Conservation (phyloP, 2,113 vertebrate genomes). For the Sorex araneus region DNA sequence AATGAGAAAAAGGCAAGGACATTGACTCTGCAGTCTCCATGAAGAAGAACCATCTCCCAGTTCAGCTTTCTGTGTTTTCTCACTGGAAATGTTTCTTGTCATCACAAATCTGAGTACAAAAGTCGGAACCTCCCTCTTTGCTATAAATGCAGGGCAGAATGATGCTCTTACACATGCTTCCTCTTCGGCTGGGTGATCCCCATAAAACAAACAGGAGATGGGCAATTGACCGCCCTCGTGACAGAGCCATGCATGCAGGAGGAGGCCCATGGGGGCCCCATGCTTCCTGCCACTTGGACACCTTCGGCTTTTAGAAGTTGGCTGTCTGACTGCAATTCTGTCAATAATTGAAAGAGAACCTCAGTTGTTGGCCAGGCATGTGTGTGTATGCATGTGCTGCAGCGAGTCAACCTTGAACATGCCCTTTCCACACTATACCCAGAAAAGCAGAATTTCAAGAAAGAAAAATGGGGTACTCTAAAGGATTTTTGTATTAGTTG, state of each 20-base stretch:
- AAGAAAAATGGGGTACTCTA: background rate
- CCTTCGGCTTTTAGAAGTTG: conserved; percentile 56
- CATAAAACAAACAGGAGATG: conserved; percentile 63
- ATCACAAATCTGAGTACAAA: background rate
- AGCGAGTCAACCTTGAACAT: conserved; percentile 3
- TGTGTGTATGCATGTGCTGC: background rate
- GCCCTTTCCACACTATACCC: background rate
- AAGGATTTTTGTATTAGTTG: background rate
- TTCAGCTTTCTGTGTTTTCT: conserved; percentile 8
- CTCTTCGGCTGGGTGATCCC: conserved; percentile 11
- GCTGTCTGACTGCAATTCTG: conserved; percentile 44
- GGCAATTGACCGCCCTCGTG: conserved; percentile 38
- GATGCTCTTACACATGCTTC: background rate
- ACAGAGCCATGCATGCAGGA: background rate
- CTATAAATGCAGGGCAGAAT: conserved; percentile 7
- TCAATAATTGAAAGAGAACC: conserved; percentile 67
- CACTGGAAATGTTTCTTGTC: background rate
- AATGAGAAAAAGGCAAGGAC: background rate
- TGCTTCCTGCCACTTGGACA: background rate
- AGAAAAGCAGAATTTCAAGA: conserved; percentile 3
- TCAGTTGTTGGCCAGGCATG: background rate
- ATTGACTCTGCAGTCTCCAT: rapidly evolving
- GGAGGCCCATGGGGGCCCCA: background rate
- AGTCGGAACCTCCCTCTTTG: background rate
- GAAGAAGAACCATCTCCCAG: background rate